phyloP scores from a whole-genome alignment of 2,888 invertebrate species.

The Molanna angustata region DNA sequence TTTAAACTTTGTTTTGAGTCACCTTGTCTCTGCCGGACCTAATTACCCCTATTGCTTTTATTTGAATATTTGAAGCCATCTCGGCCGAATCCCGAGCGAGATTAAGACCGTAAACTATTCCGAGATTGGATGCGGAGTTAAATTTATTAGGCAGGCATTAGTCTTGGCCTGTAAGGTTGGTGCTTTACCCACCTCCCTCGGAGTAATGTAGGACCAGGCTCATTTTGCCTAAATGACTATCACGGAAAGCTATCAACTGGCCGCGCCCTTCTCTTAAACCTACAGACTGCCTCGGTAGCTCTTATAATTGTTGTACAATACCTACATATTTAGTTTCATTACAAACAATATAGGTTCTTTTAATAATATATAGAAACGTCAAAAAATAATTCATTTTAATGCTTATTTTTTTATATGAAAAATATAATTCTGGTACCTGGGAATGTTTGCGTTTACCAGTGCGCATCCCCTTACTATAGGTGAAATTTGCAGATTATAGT shows the following conservation, averaged over 20 bases:
- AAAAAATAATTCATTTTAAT: too few species aligned
- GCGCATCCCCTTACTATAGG: too few species aligned
- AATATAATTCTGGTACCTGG: too few species aligned
- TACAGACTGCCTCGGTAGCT: too few species aligned
- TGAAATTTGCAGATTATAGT: too few species aligned
- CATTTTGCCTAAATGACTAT: slow-evolving; percentile 26
- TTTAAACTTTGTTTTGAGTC: too few species aligned
- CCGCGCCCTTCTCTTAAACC: slow-evolving; percentile 8
- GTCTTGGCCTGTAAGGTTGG: neutral
- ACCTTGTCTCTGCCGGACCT: slow-evolving; percentile 17
- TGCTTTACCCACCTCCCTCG: slow-evolving; percentile 9
- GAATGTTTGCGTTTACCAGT: too few species aligned
- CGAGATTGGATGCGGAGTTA: slow-evolving; percentile 26
- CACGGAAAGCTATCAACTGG: slow-evolving; percentile 18
- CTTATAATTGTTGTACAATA: too few species aligned
- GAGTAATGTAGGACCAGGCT: neutral
- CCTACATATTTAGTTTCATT: too few species aligned
- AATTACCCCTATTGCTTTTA: slow-evolving; percentile 21
- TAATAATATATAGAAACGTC: too few species aligned
- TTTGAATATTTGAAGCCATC: slow-evolving; percentile 21
- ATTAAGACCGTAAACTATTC: slow-evolving; percentile 29
- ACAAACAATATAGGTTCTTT: too few species aligned
- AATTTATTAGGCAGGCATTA: slow-evolving; percentile 3
- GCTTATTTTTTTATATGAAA: too few species aligned
- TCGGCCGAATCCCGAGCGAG: slow-evolving; percentile 21